Conservation (phyloP, 2,113 vertebrate genomes). For the Mustela lutreola region DNA sequence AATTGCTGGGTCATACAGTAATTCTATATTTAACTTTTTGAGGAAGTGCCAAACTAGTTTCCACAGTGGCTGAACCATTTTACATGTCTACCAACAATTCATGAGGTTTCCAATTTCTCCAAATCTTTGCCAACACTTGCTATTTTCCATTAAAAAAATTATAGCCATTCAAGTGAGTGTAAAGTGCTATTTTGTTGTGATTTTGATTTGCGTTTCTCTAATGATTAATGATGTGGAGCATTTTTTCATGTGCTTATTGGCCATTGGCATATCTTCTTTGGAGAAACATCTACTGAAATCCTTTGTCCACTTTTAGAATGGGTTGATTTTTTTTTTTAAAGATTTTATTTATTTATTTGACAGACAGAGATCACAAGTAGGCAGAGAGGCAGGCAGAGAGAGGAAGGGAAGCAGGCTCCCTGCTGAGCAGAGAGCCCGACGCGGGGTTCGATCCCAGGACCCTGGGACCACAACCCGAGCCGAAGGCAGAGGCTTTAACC, state of each 20-base stretch:
- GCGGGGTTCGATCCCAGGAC: too few relatives aligned
- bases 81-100: neutral
- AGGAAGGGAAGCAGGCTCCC: too few relatives aligned
- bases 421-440: too few relatives aligned
- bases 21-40: neutral
- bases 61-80: neutral
- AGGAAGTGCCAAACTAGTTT: neutral
- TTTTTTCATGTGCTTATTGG: neutral
- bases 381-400: too few relatives aligned
- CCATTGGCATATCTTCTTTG: neutral
- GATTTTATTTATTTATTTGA: too few relatives aligned
- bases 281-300: neutral
- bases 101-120: neutral
- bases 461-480: too few relatives aligned
- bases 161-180: neutral
- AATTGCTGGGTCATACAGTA: neutral
- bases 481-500: too few relatives aligned
- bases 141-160: neutral
- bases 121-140: neutral
- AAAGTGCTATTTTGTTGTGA: neutral
- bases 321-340: neutral
- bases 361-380: too few relatives aligned
- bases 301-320: neutral
- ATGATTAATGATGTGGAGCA: neutral
- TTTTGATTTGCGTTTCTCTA: slow-evolving; percentile 9